These are phyloP conservation scores for Lates japonicus DNA, from an alignment of 2,797 vertebrate genomes.

Conservation along the genomic window DNA sequence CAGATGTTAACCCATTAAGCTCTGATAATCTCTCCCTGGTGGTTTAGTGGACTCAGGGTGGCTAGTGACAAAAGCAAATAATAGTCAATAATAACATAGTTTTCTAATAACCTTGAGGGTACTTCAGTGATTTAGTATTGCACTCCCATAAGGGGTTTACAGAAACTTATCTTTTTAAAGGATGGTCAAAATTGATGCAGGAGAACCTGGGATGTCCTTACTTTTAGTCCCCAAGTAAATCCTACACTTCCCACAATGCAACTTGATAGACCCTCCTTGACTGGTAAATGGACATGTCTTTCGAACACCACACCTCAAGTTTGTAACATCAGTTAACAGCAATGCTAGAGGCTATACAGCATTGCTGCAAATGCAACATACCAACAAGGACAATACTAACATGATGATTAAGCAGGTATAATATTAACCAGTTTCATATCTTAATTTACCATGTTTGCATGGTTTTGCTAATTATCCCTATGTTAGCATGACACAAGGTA, in stretches of 20 bases:
- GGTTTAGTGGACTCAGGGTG: slow-evolving; percentile 26
- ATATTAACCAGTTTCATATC: neutral
- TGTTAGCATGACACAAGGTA: neutral
- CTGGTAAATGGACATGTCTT: neutral
- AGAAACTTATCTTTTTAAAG: neutral
- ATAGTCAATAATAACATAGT: neutral
- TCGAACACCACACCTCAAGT: neutral
- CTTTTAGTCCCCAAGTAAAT: neutral
- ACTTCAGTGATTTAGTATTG: neutral
- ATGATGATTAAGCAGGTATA: neutral
- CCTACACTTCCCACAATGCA: neutral
- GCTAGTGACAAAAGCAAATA: slow-evolving; percentile 9
- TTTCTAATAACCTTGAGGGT: neutral
- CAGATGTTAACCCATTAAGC: slow-evolving; percentile 43
- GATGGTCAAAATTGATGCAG: neutral
- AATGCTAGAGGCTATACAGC: neutral
- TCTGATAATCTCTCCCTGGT: slow-evolving; percentile 38
- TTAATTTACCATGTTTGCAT: neutral
- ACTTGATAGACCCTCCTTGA: neutral
- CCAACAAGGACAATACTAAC: neutral
- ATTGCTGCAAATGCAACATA: neutral
- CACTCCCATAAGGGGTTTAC: neutral
- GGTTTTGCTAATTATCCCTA: neutral
- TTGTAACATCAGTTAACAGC: neutral
- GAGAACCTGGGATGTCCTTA: neutral